Percentiles rank a stretch among this genome's conserved stretches.
Evolutionary conservation across 2,113 vertebrate genomes (phyloP).

Genomic region (Epinephelus cyanopodus): DNA sequence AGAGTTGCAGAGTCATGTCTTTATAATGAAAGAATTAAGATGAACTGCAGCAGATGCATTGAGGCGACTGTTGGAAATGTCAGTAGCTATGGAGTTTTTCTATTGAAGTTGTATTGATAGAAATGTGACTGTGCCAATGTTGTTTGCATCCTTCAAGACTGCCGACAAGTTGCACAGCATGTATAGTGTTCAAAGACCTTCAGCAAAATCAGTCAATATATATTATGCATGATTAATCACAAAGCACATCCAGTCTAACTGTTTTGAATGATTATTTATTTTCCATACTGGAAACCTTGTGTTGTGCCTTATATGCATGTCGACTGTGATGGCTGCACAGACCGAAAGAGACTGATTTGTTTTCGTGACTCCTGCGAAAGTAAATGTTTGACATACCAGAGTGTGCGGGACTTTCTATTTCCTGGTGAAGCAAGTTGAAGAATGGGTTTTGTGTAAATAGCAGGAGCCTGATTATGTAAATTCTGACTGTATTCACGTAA

Average conservation of each 20-base stretch:
- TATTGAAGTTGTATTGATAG: neutral
- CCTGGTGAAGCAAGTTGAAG: neutral
- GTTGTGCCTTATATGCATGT: slow-evolving; percentile 69
- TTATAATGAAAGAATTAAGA: neutral
- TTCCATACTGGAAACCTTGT: slow-evolving; percentile 77
- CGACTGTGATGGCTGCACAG: neutral
- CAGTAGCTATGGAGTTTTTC: too few relatives aligned
- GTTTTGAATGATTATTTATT: slow-evolving; percentile 29
- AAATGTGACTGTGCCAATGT: neutral
- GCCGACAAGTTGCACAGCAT: neutral
- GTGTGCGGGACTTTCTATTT: neutral
- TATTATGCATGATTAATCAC: neutral
- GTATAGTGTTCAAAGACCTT: neutral
- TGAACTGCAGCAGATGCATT: neutral
- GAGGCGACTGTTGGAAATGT: too few relatives aligned
- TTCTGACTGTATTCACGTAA: neutral
- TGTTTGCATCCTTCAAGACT: neutral
- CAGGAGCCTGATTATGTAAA: neutral
- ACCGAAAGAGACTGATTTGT: neutral
- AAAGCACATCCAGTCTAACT: neutral
- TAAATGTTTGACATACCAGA: neutral
- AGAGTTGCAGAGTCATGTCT: too few relatives aligned
- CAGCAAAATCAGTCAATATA: neutral
- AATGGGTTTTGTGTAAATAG: neutral
- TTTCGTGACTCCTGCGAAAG: neutral